Conservation (phyloP, 2,888 invertebrate genomes). For the Caenorhabditis japonica region DNA sequence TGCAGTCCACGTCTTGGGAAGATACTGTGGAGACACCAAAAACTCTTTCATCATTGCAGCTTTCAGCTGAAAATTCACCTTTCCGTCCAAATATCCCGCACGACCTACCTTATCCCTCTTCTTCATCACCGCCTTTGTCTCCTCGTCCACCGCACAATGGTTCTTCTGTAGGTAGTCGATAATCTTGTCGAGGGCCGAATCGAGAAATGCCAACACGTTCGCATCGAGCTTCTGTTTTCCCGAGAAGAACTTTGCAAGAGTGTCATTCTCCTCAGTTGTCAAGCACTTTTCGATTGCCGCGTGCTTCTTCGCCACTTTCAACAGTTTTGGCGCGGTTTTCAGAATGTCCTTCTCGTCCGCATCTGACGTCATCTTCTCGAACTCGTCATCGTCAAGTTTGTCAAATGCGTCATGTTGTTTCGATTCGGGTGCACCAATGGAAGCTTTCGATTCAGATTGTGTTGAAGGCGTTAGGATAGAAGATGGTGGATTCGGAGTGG, state of each 20-base stretch:
- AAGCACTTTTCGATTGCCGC: constrained; percentile 53
- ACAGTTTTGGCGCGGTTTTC: constrained; percentile 43
- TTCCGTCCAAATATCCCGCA: too few species aligned
- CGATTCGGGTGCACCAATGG: background rate
- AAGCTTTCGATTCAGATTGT: background rate
- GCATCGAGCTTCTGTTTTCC: constrained; percentile 51
- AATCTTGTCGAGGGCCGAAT: constrained; percentile 54
- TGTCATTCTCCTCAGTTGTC: constrained; percentile 53
- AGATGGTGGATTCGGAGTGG: background rate
- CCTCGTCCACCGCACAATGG: constrained; percentile 52
- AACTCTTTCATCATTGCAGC: constrained; percentile 60
- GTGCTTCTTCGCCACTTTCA: constrained; percentile 49
- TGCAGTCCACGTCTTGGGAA: constrained; percentile 57
- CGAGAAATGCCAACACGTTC: constrained; percentile 33
- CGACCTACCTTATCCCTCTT: constrained; percentile 41
- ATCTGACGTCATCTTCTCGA: constrained; percentile 42
- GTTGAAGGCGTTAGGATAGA: background rate
- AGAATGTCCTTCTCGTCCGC: constrained; percentile 46
- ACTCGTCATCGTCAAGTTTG: constrained; percentile 49
- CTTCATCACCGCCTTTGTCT: constrained; percentile 51
- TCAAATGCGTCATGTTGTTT: constrained; percentile 44
- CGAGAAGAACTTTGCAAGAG: constrained; percentile 56
- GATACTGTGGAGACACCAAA: constrained; percentile 56
- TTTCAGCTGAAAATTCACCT: constrained; percentile 46
- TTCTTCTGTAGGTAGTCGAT: constrained; percentile 56